Evolutionary conservation across 2,888 invertebrate species (phyloP).

Genomic region (Trachelus troglodyta): DNA sequence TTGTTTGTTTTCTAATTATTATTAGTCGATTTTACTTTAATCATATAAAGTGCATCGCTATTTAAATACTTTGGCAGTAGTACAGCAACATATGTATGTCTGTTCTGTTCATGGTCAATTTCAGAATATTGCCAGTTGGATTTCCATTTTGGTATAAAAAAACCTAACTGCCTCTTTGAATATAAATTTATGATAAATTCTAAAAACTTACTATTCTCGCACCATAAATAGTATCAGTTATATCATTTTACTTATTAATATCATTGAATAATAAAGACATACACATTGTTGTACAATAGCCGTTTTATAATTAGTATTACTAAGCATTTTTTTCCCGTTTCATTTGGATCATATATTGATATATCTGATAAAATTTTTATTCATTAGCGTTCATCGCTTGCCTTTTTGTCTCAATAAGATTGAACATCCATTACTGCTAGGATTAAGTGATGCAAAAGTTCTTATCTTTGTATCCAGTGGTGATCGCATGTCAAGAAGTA

Average conservation of each 20-base stretch:
- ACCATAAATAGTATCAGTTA: not conserved
- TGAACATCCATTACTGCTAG: not conserved
- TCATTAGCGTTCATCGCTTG: not conserved
- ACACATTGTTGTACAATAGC: not conserved
- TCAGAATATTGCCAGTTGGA: not conserved
- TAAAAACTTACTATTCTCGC: not conserved
- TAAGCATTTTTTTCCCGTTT: not conserved
- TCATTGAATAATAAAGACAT: not conserved
- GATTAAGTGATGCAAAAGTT: not conserved
- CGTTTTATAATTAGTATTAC: not conserved
- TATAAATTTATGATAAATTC: not conserved
- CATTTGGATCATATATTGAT: not conserved
- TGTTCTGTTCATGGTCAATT: not conserved
- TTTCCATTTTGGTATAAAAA: not conserved
- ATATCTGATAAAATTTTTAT: not conserved
- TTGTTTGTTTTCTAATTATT: constrained; percentile 43
- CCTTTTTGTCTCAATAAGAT: not conserved
- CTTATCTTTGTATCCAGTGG: not conserved
- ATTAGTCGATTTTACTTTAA: constrained; percentile 6
- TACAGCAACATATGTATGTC: not conserved
- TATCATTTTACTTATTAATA: not conserved
- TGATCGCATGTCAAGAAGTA: not conserved
- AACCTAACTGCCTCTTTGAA: not conserved
- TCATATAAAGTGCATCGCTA: not conserved
- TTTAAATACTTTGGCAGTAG: not conserved